Conservation (phyloP, 2,888 invertebrate genomes). For the Taenaris catops region DNA sequence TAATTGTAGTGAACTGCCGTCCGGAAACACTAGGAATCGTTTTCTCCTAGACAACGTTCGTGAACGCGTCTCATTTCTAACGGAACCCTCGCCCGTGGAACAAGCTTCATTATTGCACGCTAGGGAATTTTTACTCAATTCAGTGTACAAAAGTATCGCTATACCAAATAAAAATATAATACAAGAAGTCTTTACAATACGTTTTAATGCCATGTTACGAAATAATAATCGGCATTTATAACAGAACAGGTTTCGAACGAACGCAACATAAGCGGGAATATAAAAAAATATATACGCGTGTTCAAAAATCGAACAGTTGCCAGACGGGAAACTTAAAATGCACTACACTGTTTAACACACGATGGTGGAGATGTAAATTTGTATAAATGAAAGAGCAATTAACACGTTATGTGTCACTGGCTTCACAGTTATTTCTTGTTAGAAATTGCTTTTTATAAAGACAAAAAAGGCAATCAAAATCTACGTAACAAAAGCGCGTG, state of each 20-base stretch:
- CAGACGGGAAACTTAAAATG: constrained; percentile 41
- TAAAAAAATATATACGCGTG: constrained; percentile 15
- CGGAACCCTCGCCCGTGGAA: constrained; percentile 32
- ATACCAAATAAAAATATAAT: constrained; percentile 21
- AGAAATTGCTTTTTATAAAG: constrained; percentile 32
- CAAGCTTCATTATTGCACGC: constrained; percentile 33
- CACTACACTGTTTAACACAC: constrained; percentile 43
- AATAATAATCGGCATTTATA: not conserved
- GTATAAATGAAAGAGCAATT: constrained; percentile 61
- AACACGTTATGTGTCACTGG: constrained; percentile 57
- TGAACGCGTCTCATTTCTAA: constrained; percentile 35
- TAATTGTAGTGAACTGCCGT: constrained; percentile 81
- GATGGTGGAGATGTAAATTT: constrained; percentile 36
- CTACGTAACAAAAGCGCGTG: constrained; percentile 7
- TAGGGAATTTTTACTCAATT: constrained; percentile 36
- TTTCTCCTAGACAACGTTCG: constrained; percentile 72
- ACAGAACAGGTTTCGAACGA: too few species aligned
- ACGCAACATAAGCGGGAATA: constrained; percentile 22
- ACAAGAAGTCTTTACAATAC: constrained; percentile 6
- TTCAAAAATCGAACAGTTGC: constrained; percentile 35
- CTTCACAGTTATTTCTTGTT: constrained; percentile 55
- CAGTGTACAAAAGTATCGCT: constrained; percentile 32
- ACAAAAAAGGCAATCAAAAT: constrained; percentile 37
- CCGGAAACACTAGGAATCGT: constrained; percentile 80
- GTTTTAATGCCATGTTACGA: constrained; percentile 4